A percentile compares a stretch with the other conserved stretches of the same genome.
phyloP scores from a whole-genome alignment of 2,888 invertebrate genomes.

The Tiliacea citrago region DNA sequence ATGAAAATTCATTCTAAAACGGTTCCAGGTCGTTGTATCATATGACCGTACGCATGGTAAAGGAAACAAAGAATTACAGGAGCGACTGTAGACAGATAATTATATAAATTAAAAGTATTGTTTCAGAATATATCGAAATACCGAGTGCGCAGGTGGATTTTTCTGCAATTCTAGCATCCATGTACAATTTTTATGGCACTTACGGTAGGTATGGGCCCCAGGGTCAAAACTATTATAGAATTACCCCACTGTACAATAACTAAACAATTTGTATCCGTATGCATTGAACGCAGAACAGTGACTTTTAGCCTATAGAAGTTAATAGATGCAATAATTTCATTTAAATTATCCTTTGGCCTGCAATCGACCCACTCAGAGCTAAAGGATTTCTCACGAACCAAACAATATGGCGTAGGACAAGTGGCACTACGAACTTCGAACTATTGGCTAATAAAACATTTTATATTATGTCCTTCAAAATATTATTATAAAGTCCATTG shows the following conservation, averaged over 20 bases:
- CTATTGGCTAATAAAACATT: slow-evolving; percentile 53
- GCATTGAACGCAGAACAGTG: slow-evolving; percentile 50
- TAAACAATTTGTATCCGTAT: slow-evolving; percentile 55
- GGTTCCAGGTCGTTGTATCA: not conserved
- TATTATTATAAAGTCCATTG: slow-evolving; percentile 17
- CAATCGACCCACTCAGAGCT: slow-evolving; percentile 55
- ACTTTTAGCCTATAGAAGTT: slow-evolving; percentile 62
- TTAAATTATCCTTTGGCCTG: slow-evolving; percentile 61
- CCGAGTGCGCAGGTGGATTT: not conserved
- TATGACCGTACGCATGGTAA: not conserved
- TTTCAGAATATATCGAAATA: too few relatives aligned
- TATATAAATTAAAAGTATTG: not conserved
- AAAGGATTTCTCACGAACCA: slow-evolving; percentile 64
- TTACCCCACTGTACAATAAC: slow-evolving; percentile 30
- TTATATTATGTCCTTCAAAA: slow-evolving; percentile 46
- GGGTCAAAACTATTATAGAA: slow-evolving; percentile 30
- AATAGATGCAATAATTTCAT: slow-evolving; percentile 65
- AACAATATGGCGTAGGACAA: slow-evolving; percentile 61
- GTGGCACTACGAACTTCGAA: slow-evolving; percentile 62
- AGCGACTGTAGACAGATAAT: not conserved
- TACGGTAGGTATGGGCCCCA: not conserved
- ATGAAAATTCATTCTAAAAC: not conserved
- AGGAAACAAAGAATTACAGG: not conserved
- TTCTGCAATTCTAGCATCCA: not conserved
- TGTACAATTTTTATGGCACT: not conserved